Evolutionary conservation across 2,888 invertebrate genomes (phyloP).

Genomic region (Cantharis rustica): DNA sequence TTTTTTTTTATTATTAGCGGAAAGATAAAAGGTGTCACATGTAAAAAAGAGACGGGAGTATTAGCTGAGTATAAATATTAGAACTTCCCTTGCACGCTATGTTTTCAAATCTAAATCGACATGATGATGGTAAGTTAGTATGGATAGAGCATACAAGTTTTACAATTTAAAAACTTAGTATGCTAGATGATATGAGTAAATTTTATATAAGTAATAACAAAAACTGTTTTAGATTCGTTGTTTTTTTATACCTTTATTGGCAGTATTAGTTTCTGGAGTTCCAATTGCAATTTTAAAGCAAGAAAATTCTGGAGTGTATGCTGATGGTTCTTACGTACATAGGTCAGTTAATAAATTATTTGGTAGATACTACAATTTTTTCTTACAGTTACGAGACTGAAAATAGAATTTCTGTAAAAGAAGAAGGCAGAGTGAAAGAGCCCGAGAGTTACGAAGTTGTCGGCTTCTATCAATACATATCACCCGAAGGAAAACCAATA

Average conservation of each 20-base stretch:
- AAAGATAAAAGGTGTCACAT: not conserved
- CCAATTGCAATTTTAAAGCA: conserved; percentile 61
- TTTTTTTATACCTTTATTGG: not conserved
- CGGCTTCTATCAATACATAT: conserved; percentile 62
- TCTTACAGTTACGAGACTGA: conserved; percentile 62
- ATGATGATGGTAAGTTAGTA: not conserved
- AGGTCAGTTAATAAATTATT: conserved; percentile 37
- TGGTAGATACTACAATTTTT: not conserved
- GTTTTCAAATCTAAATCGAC: not conserved
- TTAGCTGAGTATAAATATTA: not conserved
- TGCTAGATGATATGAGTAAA: no score
- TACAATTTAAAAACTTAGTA: not conserved
- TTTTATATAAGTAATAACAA: not conserved
- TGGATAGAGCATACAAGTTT: not conserved
- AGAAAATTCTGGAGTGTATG: conserved; percentile 66
- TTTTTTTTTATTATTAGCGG: not conserved
- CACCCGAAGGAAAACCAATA: conserved; percentile 66
- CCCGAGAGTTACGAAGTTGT: conserved; percentile 51
- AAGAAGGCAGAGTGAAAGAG: conserved; percentile 59
- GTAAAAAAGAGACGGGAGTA: not conserved
- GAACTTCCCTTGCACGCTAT: not conserved
- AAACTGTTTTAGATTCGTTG: not conserved
- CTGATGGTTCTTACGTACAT: conserved; percentile 69
- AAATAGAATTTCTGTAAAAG: conserved; percentile 67
- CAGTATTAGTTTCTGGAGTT: not conserved